phyloP scores from a whole-genome alignment of 2,888 invertebrate genomes.

The Digitonthophagus gazella region DNA sequence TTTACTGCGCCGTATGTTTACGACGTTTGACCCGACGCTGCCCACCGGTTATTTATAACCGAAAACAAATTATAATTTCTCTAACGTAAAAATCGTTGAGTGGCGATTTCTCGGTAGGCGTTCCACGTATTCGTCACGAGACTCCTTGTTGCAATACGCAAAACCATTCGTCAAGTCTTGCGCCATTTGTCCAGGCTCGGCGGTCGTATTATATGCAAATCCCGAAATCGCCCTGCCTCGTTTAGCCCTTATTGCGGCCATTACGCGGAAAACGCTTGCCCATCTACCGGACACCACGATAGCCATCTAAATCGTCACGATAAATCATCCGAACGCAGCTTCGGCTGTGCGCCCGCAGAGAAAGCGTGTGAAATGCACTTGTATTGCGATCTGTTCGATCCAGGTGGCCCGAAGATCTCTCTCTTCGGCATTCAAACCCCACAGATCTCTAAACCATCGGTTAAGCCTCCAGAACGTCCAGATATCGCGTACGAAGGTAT shows the following conservation, averaged over 20 bases:
- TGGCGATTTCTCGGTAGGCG: neutral
- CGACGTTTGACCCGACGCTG: slow-evolving; percentile 7
- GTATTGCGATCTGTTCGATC: slow-evolving; percentile 26
- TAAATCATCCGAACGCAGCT: slow-evolving; percentile 3
- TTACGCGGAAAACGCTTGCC: neutral
- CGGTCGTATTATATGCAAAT: neutral
- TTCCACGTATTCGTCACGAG: neutral
- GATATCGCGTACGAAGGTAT: slow-evolving; percentile 1
- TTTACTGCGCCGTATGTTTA: slow-evolving; percentile 14
- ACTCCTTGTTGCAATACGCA: neutral
- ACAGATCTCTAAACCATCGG: neutral
- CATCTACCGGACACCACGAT: slow-evolving; percentile 2
- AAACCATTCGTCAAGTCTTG: neutral
- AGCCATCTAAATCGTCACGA: slow-evolving; percentile 10
- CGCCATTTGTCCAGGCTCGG: neutral
- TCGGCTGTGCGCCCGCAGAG: slow-evolving; percentile 33
- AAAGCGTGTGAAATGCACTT: slow-evolving; percentile 41
- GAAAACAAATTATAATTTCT: neutral
- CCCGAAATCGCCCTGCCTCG: neutral
- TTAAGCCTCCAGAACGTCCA: neutral
- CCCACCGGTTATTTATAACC: slow-evolving; percentile 10
- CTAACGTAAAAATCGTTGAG: no score
- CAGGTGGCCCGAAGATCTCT: slow-evolving; percentile 37
- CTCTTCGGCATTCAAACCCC: slow-evolving; percentile 8
- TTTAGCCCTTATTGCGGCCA: neutral